phyloP scores from a whole-genome alignment of 2,797 vertebrate genomes.

The Protonibea diacanthus region DNA sequence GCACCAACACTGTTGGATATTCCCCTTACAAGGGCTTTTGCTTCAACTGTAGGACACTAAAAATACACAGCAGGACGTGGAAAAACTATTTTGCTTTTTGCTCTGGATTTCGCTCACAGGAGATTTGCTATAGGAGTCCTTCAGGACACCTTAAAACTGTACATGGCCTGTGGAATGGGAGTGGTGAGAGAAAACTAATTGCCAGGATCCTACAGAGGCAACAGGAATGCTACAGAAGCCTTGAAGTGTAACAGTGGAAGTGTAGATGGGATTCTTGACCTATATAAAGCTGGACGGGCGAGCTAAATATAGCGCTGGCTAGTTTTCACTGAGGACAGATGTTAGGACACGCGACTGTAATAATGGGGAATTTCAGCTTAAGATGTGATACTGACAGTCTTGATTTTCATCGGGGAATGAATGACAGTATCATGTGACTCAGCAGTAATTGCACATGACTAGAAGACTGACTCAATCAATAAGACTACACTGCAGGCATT shows the following conservation, averaged over 20 bases:
- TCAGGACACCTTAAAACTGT: constrained; percentile 25
- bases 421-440: constrained; percentile 63
- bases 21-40: constrained; percentile 30
- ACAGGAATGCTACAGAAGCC: constrained; percentile 33
- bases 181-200: constrained; percentile 44
- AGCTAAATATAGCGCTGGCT: constrained; percentile 80
- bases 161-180: constrained; percentile 17
- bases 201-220: constrained; percentile 40
- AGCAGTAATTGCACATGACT: constrained; percentile 52
- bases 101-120: constrained; percentile 26
- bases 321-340: constrained; percentile 78
- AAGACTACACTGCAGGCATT: constrained; percentile 61
- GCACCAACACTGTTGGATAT: constrained; percentile 51
- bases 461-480: constrained; percentile 67
- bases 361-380: constrained; percentile 49
- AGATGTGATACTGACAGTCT: constrained; percentile 31
- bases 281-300: constrained; percentile 76
- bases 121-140: constrained; percentile 21
- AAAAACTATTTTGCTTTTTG: constrained; percentile 35
- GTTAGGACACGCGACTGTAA: constrained; percentile 69
- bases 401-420: constrained; percentile 52
- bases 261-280: constrained; percentile 80
- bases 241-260: constrained; percentile 54
- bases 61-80: constrained; percentile 38
- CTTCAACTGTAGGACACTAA: constrained; percentile 40